Evolutionary conservation across 2,797 vertebrate species (phyloP).

Genomic region (Sternotherus odoratus): DNA sequence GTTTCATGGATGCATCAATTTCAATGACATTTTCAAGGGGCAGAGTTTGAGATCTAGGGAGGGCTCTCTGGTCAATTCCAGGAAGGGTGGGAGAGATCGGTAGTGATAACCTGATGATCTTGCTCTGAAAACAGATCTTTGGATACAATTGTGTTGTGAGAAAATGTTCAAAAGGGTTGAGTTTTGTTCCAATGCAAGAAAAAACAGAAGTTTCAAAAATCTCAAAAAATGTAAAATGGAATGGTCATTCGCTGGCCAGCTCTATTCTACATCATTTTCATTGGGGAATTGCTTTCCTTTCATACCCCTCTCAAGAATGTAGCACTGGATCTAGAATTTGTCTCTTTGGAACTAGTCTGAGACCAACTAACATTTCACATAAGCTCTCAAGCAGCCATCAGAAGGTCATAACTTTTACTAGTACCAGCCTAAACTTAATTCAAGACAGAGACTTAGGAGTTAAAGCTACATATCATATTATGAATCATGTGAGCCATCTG

Average conservation of each 20-base stretch:
- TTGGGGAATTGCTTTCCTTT: neutral
- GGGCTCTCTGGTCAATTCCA: no score
- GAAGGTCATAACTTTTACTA: neutral
- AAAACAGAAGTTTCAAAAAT: neutral
- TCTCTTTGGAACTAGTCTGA: neutral
- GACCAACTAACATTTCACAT: neutral
- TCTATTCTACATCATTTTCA: neutral
- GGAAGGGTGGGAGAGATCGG: neutral
- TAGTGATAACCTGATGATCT: neutral
- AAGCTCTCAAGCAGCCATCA: neutral
- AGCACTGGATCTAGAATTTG: neutral
- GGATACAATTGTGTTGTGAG: neutral
- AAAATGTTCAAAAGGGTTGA: neutral
- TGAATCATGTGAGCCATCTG: neutral
- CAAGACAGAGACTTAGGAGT: neutral
- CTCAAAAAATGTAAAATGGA: neutral
- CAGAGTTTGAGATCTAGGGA: no score
- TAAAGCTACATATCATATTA: neutral
- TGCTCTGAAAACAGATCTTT: neutral
- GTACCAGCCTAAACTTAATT: neutral
- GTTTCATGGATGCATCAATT: no score
- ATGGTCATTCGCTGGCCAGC: neutral
- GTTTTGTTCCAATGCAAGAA: neutral
- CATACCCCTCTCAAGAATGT: neutral
- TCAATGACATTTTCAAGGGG: no score